Conservation (phyloP, 2,113 vertebrate genomes). For the Amblyornis subalaris region DNA sequence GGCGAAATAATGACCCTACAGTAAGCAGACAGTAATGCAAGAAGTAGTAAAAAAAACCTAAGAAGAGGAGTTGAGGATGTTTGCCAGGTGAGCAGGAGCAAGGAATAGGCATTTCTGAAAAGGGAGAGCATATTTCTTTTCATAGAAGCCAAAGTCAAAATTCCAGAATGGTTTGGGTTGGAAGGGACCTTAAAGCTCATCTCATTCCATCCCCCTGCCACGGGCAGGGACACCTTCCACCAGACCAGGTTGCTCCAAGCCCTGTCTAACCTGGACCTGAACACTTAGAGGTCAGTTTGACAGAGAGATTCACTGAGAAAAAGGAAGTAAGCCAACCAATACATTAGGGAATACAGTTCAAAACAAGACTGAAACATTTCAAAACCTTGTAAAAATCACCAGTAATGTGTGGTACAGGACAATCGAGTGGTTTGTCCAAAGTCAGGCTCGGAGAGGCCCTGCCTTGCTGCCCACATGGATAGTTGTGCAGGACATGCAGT, state of each 20-base stretch:
- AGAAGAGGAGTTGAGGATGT: not conserved
- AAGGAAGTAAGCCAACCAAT: not conserved
- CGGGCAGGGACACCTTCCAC: not conserved
- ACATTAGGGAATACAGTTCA: not conserved
- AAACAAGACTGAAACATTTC: not conserved
- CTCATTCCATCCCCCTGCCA: not conserved
- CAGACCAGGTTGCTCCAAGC: not conserved
- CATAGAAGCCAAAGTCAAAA: not conserved
- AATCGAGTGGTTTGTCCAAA: not conserved
- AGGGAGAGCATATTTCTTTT: not conserved
- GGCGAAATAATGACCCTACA: not conserved
- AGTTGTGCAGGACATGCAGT: not conserved
- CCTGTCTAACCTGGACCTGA: not conserved
- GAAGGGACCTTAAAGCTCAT: not conserved
- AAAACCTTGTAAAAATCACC: not conserved
- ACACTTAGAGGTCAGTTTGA: not conserved
- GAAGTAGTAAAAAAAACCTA: not conserved
- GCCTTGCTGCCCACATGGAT: accelerated
- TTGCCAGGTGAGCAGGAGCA: not conserved
- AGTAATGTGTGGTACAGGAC: not conserved
- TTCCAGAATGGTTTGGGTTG: not conserved
- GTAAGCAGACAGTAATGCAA: not conserved
- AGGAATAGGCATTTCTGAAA: not conserved
- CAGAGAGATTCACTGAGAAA: not conserved
- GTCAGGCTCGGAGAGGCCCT: not conserved